Percentiles rank a stretch among this genome's conserved stretches.
phyloP scores from a whole-genome alignment of 2,113 vertebrate genomes.

The Turdus rufiventris region DNA sequence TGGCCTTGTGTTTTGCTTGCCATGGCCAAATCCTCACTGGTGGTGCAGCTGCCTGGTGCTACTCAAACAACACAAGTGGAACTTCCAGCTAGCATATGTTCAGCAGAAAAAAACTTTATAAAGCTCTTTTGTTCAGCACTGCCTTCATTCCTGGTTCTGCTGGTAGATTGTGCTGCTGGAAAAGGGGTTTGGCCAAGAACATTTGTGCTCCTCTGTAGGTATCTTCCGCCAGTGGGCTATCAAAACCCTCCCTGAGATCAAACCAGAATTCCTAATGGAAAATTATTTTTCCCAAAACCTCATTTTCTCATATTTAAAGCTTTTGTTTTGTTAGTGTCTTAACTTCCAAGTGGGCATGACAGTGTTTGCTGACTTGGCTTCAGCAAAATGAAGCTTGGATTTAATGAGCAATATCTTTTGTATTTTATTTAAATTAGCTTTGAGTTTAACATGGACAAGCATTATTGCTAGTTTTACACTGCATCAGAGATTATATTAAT shows the following conservation, averaged over 20 bases:
- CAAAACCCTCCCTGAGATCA: background rate
- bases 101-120: background rate
- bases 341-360: background rate
- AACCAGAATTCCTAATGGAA: background rate
- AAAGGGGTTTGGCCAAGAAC: background rate
- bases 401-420: background rate
- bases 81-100: background rate
- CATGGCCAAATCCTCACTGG: background rate
- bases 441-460: background rate
- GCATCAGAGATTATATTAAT: background rate
- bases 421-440: background rate
- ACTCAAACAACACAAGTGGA: background rate
- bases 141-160: background rate
- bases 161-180: background rate
- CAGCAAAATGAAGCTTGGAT: background rate
- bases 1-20: background rate
- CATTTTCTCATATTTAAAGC: background rate
- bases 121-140: background rate
- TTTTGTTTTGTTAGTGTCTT: background rate
- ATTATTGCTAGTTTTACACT: background rate
- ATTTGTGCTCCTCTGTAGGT: accelerated
- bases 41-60: background rate
- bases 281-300: background rate
- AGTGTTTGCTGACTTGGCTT: background rate
- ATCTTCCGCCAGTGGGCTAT: background rate